Conservation (phyloP, 2,113 vertebrate genomes). For the Acanthisitta chloris region DNA sequence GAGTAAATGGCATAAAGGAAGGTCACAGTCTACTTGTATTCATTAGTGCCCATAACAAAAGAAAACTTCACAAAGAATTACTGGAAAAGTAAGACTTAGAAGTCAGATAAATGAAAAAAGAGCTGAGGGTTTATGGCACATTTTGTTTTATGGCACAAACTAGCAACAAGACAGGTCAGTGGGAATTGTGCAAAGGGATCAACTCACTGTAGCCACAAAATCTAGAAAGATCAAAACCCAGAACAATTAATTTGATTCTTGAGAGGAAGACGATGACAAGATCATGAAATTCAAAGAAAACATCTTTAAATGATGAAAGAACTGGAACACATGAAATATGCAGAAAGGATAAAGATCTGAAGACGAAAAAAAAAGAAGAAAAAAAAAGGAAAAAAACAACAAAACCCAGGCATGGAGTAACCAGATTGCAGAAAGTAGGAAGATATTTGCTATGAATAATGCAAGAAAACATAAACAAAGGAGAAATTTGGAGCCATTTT, state of each 20-base stretch:
- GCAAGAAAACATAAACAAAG: background rate
- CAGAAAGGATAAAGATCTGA: background rate
- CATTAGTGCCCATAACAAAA: background rate
- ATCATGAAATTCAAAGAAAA: background rate
- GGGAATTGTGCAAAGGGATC: background rate
- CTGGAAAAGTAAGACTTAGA: background rate
- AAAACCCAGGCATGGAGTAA: background rate
- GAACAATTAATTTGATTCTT: background rate
- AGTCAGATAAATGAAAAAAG: background rate
- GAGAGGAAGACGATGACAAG: background rate
- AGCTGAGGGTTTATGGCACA: background rate
- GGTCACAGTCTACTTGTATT: background rate
- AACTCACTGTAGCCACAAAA: background rate
- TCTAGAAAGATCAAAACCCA: background rate
- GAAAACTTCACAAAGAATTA: background rate
- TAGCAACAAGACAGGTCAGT: background rate
- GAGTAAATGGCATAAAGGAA: background rate
- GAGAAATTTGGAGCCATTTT: background rate
- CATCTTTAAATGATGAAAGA: background rate
- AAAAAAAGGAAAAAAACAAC: background rate
- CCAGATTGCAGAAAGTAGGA: background rate
- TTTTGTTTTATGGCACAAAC: background rate
- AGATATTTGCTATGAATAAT: background rate
- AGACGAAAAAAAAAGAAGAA: background rate
- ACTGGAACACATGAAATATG: background rate